Percentiles rank a stretch among this genome's conserved stretches.
Evolutionary conservation across 2,113 vertebrate genomes (phyloP).

Genomic region (Ctenodactylus gundi): DNA sequence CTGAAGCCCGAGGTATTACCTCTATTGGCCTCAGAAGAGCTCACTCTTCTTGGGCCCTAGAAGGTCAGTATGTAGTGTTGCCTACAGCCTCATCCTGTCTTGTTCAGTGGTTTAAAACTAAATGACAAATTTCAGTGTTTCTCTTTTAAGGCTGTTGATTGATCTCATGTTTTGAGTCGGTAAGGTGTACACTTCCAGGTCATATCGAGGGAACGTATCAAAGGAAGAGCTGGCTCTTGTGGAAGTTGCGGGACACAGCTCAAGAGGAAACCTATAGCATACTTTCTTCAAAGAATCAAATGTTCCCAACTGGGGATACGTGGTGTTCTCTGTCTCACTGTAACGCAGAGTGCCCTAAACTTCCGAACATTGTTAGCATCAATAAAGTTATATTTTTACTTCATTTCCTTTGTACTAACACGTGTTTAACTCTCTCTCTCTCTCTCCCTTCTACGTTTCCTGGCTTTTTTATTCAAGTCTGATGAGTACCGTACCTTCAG

Average conservation of each 20-base stretch:
- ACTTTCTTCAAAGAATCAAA: not conserved
- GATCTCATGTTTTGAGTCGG: not conserved
- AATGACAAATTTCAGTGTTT: conserved; percentile 4
- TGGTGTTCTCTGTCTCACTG: conserved; percentile 36
- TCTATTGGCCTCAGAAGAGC: conserved; percentile 75
- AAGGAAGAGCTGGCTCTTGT: not conserved
- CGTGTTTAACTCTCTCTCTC: not conserved
- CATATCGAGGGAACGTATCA: not conserved
- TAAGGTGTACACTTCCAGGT: not conserved
- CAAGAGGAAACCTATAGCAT: not conserved
- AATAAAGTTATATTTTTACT: conserved; percentile 80
- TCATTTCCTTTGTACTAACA: conserved; percentile 68
- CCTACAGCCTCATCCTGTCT: conserved; percentile 21
- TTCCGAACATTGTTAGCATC: conserved; percentile 53
- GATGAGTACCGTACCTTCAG: not conserved
- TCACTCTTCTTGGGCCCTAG: conserved; percentile 74
- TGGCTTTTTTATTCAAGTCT: not conserved
- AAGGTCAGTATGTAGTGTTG: conserved; percentile 75
- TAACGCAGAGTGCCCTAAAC: conserved; percentile 44
- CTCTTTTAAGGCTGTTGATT: not conserved
- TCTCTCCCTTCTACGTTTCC: not conserved
- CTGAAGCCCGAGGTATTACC: conserved; percentile 69
- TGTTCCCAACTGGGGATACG: not conserved
- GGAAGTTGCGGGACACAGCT: not conserved
- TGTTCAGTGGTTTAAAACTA: not conserved